Base-by-base conservation (phyloP, 1,140 invertebrate genomes). In the Temnothorax nylanderi region DNA sequence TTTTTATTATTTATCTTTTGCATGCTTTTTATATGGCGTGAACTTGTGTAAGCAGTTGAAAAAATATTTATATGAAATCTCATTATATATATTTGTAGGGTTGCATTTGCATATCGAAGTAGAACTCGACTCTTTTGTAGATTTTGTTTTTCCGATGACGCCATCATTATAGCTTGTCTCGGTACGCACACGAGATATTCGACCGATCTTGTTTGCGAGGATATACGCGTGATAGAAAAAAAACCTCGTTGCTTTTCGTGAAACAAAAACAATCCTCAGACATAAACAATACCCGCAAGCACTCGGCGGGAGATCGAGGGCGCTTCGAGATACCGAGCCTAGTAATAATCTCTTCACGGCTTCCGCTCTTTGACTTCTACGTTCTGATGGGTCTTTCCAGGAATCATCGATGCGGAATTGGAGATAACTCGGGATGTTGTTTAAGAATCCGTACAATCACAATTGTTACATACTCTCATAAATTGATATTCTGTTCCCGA, bases 321-420 rank as follows among this genome's bases (percentile, higher is more conserved):
- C 49, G 56, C 86, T 90, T 87, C 75, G 67, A 58, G 37, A 86
- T 74, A 82, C 58, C 58, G 54, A 78, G 77, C 77, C 49, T 74
- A 51, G 82, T 90, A 90, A 91, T 91, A 91, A 91, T 91, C 89
- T 80, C 87, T 85, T 75, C 82, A 86, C 82, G 77, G 87, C 82
- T 91, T 88, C 82, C 87, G 72, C 86, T 88, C 72, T 90, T 90
- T 86, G 86, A 49, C 49, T 81, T 47, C 32, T 62, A 71, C 64
- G 76, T 86, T 88, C 58, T 76, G 87, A 89, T 76, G 69, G 41
- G 54, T 67, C 75, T 76, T 90, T 89, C 88, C 72, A 75, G 21
- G 64, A 87, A 80, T 69, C 85, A 74, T 64, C 56, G 60, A 81
- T 81, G 69, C 71, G 60, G 69, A 90, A 90, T 65, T 32, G 49